phyloP scores from a whole-genome alignment of 2,113 vertebrate species.

The Rhinolophus sinicus region DNA sequence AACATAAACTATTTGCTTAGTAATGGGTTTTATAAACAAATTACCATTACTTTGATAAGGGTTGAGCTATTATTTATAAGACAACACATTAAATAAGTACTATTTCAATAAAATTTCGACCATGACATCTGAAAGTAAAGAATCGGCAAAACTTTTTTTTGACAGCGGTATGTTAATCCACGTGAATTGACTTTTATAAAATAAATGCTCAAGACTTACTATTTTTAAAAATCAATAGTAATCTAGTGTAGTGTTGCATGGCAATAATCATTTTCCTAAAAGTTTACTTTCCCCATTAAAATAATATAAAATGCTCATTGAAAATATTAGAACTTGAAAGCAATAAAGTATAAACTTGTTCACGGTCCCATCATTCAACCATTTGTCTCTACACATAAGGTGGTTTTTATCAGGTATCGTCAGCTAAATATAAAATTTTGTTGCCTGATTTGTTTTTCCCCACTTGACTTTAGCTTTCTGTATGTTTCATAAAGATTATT shows the following conservation, averaged over 20 bases:
- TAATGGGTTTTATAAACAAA: slow-evolving; percentile 27
- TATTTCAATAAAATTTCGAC: neutral
- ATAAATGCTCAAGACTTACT: neutral
- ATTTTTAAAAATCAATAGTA: slow-evolving; percentile 13
- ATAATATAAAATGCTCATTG: neutral
- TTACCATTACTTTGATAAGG: neutral
- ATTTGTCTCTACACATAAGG: neutral
- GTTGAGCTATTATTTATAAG: neutral
- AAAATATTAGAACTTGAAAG: slow-evolving; percentile 2
- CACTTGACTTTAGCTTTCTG: neutral
- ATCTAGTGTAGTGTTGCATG: neutral
- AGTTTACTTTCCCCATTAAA: slow-evolving; percentile 5
- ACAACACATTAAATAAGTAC: neutral
- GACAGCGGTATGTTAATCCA: neutral
- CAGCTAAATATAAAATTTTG: neutral
- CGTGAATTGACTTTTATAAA: slow-evolving; percentile 21
- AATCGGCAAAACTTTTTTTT: slow-evolving; percentile 29
- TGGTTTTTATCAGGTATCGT: slow-evolving; percentile 6
- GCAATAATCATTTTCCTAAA: slow-evolving; percentile 21
- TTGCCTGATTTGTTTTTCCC: neutral
- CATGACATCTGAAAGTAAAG: neutral
- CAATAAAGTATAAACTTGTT: neutral
- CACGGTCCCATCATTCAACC: neutral
- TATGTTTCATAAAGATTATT: slow-evolving; percentile 6
- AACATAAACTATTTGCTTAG: neutral